Conservation (phyloP, 2,888 invertebrate genomes). For the Spilarctia lutea region DNA sequence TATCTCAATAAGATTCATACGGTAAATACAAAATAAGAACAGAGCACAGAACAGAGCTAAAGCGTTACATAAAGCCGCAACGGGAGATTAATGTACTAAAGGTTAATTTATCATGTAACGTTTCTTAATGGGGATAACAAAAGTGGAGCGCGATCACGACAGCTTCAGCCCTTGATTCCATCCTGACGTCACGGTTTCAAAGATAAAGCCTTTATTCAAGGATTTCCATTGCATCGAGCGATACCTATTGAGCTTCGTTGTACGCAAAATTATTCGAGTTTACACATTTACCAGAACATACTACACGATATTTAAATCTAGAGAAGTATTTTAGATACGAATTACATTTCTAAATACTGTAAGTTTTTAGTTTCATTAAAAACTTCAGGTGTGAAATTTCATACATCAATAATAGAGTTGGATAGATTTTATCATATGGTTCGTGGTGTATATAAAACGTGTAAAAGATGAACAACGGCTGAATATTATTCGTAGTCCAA, state of each 20-base stretch:
- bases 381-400: no score
- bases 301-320: neutral
- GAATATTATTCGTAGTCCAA: no score
- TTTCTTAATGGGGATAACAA: constrained; percentile 45
- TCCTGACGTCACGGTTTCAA: constrained; percentile 22
- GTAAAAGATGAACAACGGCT: no score
- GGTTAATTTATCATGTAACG: constrained; percentile 57
- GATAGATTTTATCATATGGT: neutral
- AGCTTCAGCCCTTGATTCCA: constrained; percentile 30
- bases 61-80: constrained; percentile 23
- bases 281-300: neutral
- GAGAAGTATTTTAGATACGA: neutral
- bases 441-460: no score
- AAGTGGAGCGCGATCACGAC: constrained; percentile 40
- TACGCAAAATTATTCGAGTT: neutral
- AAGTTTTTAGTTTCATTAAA: no score
- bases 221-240: neutral
- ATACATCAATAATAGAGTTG: neutral
- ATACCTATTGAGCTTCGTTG: neutral
- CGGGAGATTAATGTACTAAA: constrained; percentile 52
- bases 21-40: neutral
- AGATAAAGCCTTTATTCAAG: constrained; percentile 22
- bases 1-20: neutral
- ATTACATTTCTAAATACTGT: no score
- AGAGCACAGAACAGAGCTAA: constrained; percentile 7